These are phyloP conservation scores for Drosophila pseudoananassae DNA, from an alignment of 1,140 invertebrate species.

Conservation along the genomic window DNA sequence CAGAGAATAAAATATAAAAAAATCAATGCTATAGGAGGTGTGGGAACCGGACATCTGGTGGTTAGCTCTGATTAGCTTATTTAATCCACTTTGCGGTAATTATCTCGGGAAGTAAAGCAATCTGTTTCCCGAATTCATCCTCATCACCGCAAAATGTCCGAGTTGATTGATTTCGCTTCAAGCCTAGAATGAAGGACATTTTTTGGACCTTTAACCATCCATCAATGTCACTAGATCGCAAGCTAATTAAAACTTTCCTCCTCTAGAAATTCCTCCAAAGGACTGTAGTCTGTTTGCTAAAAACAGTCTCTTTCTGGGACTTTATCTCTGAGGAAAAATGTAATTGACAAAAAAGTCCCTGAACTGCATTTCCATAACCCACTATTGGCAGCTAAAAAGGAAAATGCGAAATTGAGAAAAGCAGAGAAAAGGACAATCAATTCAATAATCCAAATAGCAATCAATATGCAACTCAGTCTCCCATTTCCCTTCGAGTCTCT, in stretches of 20 bases:
- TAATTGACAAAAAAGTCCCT: not conserved
- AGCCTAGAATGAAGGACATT: slow-evolving; percentile 7
- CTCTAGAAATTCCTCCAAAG: not conserved
- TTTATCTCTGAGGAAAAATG: not conserved
- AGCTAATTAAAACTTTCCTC: slow-evolving; percentile 11
- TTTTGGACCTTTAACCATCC: slow-evolving; percentile 22
- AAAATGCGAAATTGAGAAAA: slow-evolving; percentile 10
- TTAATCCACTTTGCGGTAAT: slow-evolving; percentile 46
- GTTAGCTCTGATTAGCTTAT: slow-evolving; percentile 28
- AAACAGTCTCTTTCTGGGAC: not conserved
- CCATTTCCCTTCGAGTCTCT: slow-evolving; percentile 34
- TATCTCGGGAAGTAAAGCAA: slow-evolving; percentile 26
- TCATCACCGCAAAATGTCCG: slow-evolving; percentile 17
- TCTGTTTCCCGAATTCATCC: slow-evolving; percentile 19
- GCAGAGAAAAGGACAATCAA: slow-evolving; percentile 17
- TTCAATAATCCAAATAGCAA: slow-evolving; percentile 44
- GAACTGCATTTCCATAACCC: slow-evolving; percentile 1
- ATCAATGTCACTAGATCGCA: slow-evolving; percentile 37
- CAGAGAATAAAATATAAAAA: slow-evolving; percentile 5
- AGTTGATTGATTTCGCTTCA: slow-evolving; percentile 34
- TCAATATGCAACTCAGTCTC: slow-evolving; percentile 40
- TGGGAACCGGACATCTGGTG: slow-evolving; percentile 13
- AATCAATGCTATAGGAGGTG: slow-evolving; percentile 21
- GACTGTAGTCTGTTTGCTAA: not conserved
- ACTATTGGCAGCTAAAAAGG: not conserved